Evolutionary conservation across 2,113 vertebrate species (phyloP), one percentile per base, ranked within the genome.

Genomic region (Riparia riparia): DNA sequence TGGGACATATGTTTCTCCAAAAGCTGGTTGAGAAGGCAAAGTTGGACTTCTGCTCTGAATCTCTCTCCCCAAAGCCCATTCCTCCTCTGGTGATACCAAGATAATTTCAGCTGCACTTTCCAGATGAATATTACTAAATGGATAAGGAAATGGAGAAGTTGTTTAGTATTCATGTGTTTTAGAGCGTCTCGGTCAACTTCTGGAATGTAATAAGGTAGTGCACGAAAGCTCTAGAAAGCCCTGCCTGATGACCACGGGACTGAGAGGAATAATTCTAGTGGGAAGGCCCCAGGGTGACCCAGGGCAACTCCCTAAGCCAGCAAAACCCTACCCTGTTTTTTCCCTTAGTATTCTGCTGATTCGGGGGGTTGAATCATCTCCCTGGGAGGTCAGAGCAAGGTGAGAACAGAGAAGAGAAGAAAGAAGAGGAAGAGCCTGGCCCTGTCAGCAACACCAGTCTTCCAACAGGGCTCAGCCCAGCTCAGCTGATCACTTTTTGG

Each of bases 191-290:
- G 29, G 28, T 42, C 82, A 76, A 0, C 21, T 70, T 61, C 31
- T 77, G 54, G 24, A 16, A 14, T 47, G 32, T 22, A 57, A 24
- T 24, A 58, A n/a, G 5, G n/a, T 42, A 5, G 4, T 57, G 54
- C 25, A 53, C 24, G 88, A 82, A 88, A 71, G 28, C n/a, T 71
- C 10, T 41, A 50, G 51, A 82, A 92, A 37, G 3, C 10, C 14
- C 41, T 73, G 60, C 10, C 19, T 39, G 45, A 24, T 8, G 4
- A 49, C 12, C 0, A 0, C 20, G 14, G 34, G 15, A 21, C 1
- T 58, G 47, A 86, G n/a, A 82, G 29, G 10, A 85, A 1, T 32
- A 50, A 28, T 42, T 34, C 42, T 42, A 44, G 17, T 24, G 28
- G 60, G 26, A 45, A 54, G 56, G 51, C 70, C 56, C 6, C 64